phyloP scores from a whole-genome alignment of 53 echinoderm and acorn worm genomes.

The Patiria pectinifera region DNA sequence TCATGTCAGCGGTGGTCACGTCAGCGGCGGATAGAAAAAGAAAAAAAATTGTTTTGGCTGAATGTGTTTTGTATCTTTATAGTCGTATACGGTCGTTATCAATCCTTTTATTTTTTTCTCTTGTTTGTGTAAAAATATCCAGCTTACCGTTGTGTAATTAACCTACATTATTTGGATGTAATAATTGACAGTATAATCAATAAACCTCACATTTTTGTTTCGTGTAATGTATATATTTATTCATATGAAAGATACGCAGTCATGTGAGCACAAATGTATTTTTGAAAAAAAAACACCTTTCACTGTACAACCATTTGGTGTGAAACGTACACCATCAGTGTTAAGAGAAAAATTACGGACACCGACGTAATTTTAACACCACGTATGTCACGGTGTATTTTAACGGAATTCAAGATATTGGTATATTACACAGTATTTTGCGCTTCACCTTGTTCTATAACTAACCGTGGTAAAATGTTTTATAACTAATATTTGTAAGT shows the following conservation, averaged over 20 bases:
- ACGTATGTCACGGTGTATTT: neutral
- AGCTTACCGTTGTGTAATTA: neutral
- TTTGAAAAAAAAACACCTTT: neutral
- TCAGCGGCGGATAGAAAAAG: no score
- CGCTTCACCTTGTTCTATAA: conserved; percentile 36
- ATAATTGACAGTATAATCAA: neutral
- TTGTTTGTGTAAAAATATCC: no score
- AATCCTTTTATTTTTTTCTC: no score
- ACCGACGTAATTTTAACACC: neutral
- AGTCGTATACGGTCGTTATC: no score
- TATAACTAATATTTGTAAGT: conserved; percentile 61
- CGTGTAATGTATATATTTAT: neutral
- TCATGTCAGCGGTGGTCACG: no score
- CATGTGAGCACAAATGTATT: neutral
- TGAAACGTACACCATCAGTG: neutral
- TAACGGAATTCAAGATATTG: neutral
- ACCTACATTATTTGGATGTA: neutral
- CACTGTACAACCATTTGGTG: neutral
- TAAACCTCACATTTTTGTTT: neutral
- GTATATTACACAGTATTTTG: neutral
- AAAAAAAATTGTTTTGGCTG: no score
- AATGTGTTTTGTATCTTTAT: no score
- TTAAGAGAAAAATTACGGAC: neutral
- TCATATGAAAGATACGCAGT: neutral
- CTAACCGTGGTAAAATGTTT: conserved; percentile 40